Percentiles rank a stretch among this genome's conserved stretches.
These are phyloP conservation scores for Coelinius sp. DNA, from an alignment of 2,888 invertebrate genomes.

Conservation along the genomic window DNA sequence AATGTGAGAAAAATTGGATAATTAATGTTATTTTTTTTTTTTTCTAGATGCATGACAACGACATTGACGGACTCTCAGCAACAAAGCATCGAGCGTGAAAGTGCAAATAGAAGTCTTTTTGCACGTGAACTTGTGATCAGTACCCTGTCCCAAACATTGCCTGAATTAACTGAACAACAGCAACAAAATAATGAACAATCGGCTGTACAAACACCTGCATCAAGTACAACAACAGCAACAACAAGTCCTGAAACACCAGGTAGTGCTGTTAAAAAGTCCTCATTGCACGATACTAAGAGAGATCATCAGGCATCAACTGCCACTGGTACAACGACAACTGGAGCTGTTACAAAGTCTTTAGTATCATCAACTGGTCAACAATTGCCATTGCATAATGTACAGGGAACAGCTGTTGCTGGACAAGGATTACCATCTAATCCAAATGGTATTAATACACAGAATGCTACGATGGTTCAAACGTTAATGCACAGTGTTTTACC, in stretches of 20 bases:
- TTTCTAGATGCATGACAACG: constrained; percentile 62
- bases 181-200: constrained; percentile 58
- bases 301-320: constrained; percentile 39
- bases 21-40: too few species aligned
- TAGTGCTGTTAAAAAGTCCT: constrained; percentile 55
- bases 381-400: constrained; percentile 47
- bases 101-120: constrained; percentile 67
- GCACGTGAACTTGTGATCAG: constrained; percentile 66
- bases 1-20: too few species aligned
- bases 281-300: constrained; percentile 20
- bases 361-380: constrained; percentile 46
- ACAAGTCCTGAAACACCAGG: constrained; percentile 63
- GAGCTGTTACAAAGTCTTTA: constrained; percentile 42
- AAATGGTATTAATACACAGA: constrained; percentile 61
- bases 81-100: constrained; percentile 67
- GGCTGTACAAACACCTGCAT: constrained; percentile 56
- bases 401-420: constrained; percentile 51
- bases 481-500: constrained; percentile 69
- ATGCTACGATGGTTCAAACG: constrained; percentile 66
- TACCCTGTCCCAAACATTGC: constrained; percentile 64
- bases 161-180: constrained; percentile 61
- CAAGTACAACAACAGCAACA: constrained; percentile 57
- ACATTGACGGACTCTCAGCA: constrained; percentile 65
- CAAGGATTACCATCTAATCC: constrained; percentile 64
- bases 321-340: constrained; percentile 29